phyloP scores from a whole-genome alignment of 2,888 invertebrate genomes.

The Chouioia cunea region DNA sequence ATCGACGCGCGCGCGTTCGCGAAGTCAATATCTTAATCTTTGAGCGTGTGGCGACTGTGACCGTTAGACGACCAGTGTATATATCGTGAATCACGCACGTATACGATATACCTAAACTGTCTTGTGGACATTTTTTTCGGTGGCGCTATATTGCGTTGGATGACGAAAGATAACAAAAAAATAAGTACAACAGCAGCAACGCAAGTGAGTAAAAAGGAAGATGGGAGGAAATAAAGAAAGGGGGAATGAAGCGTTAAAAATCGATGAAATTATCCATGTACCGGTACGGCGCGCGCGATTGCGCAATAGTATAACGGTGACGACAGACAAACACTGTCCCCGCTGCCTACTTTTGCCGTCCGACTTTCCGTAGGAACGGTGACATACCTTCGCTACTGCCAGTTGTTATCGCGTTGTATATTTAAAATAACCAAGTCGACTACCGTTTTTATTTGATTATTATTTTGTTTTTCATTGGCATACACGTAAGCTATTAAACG shows the following conservation, averaged over 20 bases:
- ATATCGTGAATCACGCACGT: not conserved
- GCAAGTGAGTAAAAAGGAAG: conserved; percentile 15
- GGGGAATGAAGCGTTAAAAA: conserved; percentile 37
- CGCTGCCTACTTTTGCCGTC: conserved; percentile 24
- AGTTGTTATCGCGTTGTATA: too few relatives aligned
- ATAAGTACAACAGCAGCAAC: not conserved
- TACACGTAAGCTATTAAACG: conserved; percentile 3
- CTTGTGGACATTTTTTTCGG: not conserved
- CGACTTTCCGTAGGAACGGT: conserved; percentile 13
- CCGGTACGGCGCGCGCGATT: conserved; percentile 30
- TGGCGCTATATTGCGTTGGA: too few relatives aligned
- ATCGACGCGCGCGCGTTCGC: conserved; percentile 7
- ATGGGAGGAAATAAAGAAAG: conserved; percentile 42
- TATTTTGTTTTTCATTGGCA: not conserved
- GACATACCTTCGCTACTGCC: conserved; percentile 4
- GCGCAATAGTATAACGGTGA: conserved; percentile 35
- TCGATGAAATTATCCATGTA: conserved; percentile 39
- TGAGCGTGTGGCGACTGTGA: not conserved
- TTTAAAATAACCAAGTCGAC: too few relatives aligned
- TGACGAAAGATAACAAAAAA: too few relatives aligned
- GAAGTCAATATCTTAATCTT: conserved; percentile 23
- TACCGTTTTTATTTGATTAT: too few relatives aligned
- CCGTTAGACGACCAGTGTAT: not conserved
- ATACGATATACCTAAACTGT: not conserved
- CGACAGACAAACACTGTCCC: conserved; percentile 28